Evolutionary conservation across 2,797 vertebrate genomes (phyloP).

Genomic region (Philypnodon macrostomus): DNA sequence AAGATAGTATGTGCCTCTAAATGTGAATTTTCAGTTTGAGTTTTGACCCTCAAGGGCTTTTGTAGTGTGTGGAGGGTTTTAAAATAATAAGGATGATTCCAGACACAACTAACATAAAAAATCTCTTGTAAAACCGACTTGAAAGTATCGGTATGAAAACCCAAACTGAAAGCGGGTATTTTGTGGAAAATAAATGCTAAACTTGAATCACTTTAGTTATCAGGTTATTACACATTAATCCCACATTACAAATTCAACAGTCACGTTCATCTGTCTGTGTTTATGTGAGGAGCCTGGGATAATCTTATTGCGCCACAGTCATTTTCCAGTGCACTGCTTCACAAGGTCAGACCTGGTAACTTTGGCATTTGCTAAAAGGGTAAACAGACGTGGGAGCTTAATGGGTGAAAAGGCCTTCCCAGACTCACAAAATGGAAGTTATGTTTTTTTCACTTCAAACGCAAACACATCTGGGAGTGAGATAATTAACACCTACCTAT

Average conservation of each 20-base stretch:
- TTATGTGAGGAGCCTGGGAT: neutral
- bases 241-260: neutral
- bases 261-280: neutral
- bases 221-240: slow-evolving; percentile 1
- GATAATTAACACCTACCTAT: slow-evolving; percentile 3
- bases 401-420: slow-evolving; percentile 16
- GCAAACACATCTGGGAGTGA: slow-evolving; percentile 8
- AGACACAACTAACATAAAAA: no score
- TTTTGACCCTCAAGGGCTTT: no score
- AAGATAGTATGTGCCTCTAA: no score
- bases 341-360: neutral
- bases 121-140: neutral
- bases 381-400: slow-evolving; percentile 9
- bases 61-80: no score
- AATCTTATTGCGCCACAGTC: neutral
- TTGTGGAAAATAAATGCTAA: neutral
- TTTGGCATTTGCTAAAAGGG: slow-evolving; percentile 16
- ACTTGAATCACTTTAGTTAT: neutral
- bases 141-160: neutral
- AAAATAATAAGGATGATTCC: no score
- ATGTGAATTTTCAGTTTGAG: no score
- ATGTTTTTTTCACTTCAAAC: slow-evolving; percentile 3
- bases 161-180: neutral
- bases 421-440: slow-evolving; percentile 8
- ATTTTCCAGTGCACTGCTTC: slow-evolving; percentile 4